Evolutionary conservation across 2,797 vertebrate species (phyloP).

Genomic region (Phataginus tetradactyla): DNA sequence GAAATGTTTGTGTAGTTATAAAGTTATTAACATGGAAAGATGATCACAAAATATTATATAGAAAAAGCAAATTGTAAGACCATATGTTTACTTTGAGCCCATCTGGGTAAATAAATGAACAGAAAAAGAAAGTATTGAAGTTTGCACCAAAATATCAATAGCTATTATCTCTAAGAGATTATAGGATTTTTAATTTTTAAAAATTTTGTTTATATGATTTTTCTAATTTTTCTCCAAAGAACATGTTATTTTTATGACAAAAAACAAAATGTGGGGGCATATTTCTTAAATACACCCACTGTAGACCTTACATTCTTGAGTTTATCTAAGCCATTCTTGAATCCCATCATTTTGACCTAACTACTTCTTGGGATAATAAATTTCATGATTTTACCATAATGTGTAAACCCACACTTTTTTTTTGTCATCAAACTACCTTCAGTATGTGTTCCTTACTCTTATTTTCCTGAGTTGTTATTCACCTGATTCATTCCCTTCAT

Average conservation of each 20-base stretch:
- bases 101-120: neutral
- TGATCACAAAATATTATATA: neutral
- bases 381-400: neutral
- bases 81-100: neutral
- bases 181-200: neutral
- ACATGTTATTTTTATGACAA: neutral
- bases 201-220: neutral
- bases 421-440: constrained; percentile 41
- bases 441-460: neutral
- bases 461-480: constrained; percentile 44
- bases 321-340: neutral
- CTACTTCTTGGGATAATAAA: neutral
- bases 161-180: neutral
- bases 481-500: constrained; percentile 54
- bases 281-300: neutral
- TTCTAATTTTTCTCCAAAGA: constrained; percentile 24
- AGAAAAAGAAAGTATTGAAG: neutral
- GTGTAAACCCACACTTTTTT: neutral
- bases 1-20: neutral
- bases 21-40: neutral
- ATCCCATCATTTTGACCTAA: neutral
- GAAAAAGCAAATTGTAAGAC: constrained; percentile 6
- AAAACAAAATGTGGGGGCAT: neutral
- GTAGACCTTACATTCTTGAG: neutral
- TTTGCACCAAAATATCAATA: constrained; percentile 20